Base-by-base conservation (phyloP, 2,888 invertebrate species). In the Minunthozetes semirufus region DNA sequence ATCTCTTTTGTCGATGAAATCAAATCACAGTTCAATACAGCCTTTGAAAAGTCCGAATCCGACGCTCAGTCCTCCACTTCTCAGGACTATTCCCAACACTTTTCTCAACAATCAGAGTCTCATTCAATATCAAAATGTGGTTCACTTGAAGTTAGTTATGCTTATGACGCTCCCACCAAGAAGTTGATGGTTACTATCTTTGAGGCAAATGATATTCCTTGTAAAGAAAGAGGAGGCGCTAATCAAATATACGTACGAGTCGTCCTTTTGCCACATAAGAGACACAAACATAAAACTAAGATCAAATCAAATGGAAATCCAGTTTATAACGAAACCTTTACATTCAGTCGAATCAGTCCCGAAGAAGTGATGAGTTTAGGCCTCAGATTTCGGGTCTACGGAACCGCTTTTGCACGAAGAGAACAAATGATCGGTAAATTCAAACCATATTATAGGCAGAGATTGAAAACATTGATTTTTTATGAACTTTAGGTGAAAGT, bases 311-410 rank as follows among this genome's bases (percentile, higher is more conserved):
- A 94, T 0, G 91, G 93, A 81, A 91, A 90, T 82, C 94, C 95
- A 0, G 91, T 93, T 82, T 95, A 91, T 81, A 91, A 94, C 89
- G 95, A 96, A 82, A 90, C 92, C 80, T 94, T 95, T 83, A 87
- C 93, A 59, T 87, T 95, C 80, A 93, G 90, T 82, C 90, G 94
- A 81, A 92, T 95, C 50, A 93, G 92, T 85, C 93, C 93, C 83
- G 95, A 95, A 86, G 95, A 95, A 81, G 93, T 96, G 4, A 91
- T 92, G 82, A 92, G 92, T 22, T 90, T 95, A 87, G 94, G 94
- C 0, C 86, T 96, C 5, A 88, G 96, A 74, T 88, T 96, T 79
- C 88, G 96, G 68, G 87, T 96, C 72, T 96, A 95, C 82, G 92
- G 94, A 56, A 92, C 94, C 83, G 94, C 95, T 81, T 87, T 94